Conservation (phyloP, 2,888 invertebrate genomes). For the Apodemia mormo region DNA sequence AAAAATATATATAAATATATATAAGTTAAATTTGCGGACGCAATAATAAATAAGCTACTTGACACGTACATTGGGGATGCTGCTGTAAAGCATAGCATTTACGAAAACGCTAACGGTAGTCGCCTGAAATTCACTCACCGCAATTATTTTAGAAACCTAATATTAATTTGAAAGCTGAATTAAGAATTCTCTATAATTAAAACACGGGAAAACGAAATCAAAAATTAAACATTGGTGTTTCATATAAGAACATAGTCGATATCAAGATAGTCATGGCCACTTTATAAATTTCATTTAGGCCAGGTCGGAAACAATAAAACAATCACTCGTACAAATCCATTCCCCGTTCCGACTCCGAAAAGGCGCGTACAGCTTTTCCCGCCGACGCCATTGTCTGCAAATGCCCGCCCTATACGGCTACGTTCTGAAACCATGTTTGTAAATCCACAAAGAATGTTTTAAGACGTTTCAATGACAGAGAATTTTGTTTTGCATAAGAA, state of each 20-base stretch:
- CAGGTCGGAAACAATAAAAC: slow-evolving; percentile 39
- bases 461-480: slow-evolving; percentile 56
- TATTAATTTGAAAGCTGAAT: not conserved
- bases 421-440: slow-evolving; percentile 57
- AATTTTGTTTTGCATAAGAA: slow-evolving; percentile 52
- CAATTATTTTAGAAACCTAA: too few relatives aligned
- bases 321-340: slow-evolving; percentile 56
- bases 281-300: slow-evolving; percentile 16
- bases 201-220: not conserved
- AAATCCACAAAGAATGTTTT: slow-evolving; percentile 49
- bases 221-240: not conserved
- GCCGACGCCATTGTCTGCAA: slow-evolving; percentile 73
- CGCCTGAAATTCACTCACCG: too few relatives aligned
- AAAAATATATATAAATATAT: too few relatives aligned
- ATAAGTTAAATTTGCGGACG: too few relatives aligned
- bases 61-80: too few relatives aligned
- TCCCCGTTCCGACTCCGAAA: slow-evolving; percentile 45
- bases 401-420: slow-evolving; percentile 64
- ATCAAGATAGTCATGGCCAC: not conserved
- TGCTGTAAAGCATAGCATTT: too few relatives aligned
- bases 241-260: not conserved
- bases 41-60: too few relatives aligned
- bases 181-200: not conserved
- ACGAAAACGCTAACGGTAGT: too few relatives aligned
- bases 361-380: slow-evolving; percentile 56